Evolutionary conservation across 2,797 vertebrate genomes (phyloP), one percentile per base, ranked within the genome.

Genomic region (Gymnothorax reevesii): DNA sequence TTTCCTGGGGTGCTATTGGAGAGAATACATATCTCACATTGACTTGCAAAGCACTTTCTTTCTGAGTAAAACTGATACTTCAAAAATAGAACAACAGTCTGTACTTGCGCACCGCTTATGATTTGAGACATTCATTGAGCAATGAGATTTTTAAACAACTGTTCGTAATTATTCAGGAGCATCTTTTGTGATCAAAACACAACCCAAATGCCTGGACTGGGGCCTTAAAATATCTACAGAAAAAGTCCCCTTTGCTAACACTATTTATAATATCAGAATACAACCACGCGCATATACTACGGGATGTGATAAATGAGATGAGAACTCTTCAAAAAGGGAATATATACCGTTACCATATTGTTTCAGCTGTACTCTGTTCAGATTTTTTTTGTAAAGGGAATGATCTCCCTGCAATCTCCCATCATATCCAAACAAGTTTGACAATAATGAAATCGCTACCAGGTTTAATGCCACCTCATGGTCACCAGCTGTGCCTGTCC

Each of bases 21-120:
- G 75, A 22, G 54, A 79, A 54, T 79, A 54, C 55, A 17, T 54
- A 52, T 55, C 75, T 79, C 17, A 79, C 75, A 54, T 79, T 55
- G 17, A 54, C 17, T 54, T 12, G 12, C 9, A 17, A 79, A 79
- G 52, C 20, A 8, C 73, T 17, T 1, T 15, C 73, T 52, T 49
- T 77, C 42, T 54, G 49, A 7, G 55, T 49, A 79, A n/a, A 79
- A 54, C 22, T 79, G 75, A 54, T 3, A 17, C 8, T 79, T 52
- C 12, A 55, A 79, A 79, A 79, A 79, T 79, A 79, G 75, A 79
- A 54, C 52, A 79, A n/a, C 22, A 54, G 75, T 2, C 49, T 75
- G 17, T 54, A 42, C 55, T n/a, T n/a, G 75, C 10, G 52, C 52
- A n/a, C 0, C 20, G 75, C 22, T 20, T 7, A 55, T 54, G 49